Base-by-base conservation (phyloP, 2,888 invertebrate species). In the Corythucha ciliata region DNA sequence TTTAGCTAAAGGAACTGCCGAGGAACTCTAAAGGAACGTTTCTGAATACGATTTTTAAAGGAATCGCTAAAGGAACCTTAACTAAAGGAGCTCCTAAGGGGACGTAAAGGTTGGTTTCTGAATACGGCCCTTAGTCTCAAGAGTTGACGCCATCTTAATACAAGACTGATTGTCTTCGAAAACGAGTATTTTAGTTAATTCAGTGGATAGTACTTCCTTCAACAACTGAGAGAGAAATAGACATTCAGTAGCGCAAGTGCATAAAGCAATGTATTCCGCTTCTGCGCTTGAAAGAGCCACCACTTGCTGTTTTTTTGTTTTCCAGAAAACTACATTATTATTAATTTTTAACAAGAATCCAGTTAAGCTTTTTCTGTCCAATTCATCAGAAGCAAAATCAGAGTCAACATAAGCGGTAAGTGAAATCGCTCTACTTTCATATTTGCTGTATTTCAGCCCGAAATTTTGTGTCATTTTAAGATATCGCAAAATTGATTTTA, bases 291-390 rank as follows among this genome's bases (percentile, higher is more conserved):
- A 44, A 14, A 45, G 22, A 6, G 51, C 34, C 4, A 51, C 45
- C 14, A 45, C 24, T n/a, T 7, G 7, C 37, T 51, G 51, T 25
- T 45, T 51, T 12, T 26, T 32, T 14, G 25, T 18, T 4, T 14
- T 16, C 51, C 51, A 51, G 2, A n/a, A 16, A 21, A n/a, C n/a
- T n/a, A n/a, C n/a, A n/a, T 52, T 52, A 39, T 46, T 29, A 21
- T 52, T 52, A 10, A 52, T 16, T 29, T 52, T 52, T 10, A 52
- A 22, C 5, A 46, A 2, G 24, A 27, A 52, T n/a, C 52, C 52
- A 4, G 36, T 18, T 14, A 36, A 26, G 24, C 37, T 46, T 26
- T 46, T 45, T 10, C 52, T 16, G 32, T 52, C 44, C 3, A 26
- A 5, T n/a, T 14, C 4, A 21, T 46, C 52, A 27, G 24, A 20